Evolutionary conservation across 2,888 invertebrate genomes (phyloP).

Genomic region (Eupeodes luniger): DNA sequence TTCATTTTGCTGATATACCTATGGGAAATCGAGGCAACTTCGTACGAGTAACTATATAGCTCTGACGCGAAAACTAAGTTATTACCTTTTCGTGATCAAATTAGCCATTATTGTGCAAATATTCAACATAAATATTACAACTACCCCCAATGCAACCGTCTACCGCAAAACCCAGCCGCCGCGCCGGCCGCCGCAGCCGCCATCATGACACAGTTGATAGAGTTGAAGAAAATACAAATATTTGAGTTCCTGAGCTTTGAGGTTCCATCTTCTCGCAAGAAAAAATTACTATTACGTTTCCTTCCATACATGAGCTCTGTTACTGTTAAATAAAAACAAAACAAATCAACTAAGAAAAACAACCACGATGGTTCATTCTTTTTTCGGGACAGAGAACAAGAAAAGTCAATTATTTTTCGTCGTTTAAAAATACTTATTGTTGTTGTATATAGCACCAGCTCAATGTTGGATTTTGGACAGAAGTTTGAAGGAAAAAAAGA

Average conservation of each 20-base stretch:
- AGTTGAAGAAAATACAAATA: slow-evolving; percentile 67
- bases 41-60: slow-evolving; percentile 18
- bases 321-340: background rate
- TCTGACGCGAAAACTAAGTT: slow-evolving; percentile 67
- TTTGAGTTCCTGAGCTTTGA: slow-evolving; percentile 47
- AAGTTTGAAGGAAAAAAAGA: slow-evolving; percentile 29
- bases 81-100: slow-evolving; percentile 80
- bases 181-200: background rate
- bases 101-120: slow-evolving; percentile 81
- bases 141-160: slow-evolving; percentile 51
- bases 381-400: slow-evolving; percentile 61
- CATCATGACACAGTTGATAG: slow-evolving; percentile 4
- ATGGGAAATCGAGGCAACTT: background rate
- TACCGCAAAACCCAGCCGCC: background rate
- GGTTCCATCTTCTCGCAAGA: slow-evolving; percentile 26
- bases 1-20: background rate
- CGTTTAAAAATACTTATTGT: slow-evolving; percentile 27
- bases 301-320: slow-evolving; percentile 69
- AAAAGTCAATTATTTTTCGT: slow-evolving; percentile 71
- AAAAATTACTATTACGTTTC: slow-evolving; percentile 57
- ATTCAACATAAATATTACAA: slow-evolving; percentile 75
- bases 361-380: slow-evolving; percentile 27
- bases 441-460: background rate
- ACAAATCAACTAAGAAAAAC: background rate
- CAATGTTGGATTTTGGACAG: background rate